Evolutionary conservation across 2,888 invertebrate genomes (phyloP).

Genomic region (Euplexia lucipara): DNA sequence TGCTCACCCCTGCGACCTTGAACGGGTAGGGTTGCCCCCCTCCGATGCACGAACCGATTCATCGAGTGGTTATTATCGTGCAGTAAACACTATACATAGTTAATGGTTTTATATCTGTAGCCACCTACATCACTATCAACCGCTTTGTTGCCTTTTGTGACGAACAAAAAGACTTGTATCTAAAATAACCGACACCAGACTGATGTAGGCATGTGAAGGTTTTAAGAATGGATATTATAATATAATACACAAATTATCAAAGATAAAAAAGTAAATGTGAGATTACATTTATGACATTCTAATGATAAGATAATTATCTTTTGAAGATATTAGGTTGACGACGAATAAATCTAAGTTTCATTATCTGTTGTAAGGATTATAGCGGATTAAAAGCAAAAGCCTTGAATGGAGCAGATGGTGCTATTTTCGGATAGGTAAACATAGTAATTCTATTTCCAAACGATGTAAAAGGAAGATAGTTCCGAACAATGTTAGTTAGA

Average conservation of each 20-base stretch:
- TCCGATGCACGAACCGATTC: constrained; percentile 68
- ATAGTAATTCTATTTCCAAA: constrained; percentile 26
- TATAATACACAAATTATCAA: constrained; percentile 29
- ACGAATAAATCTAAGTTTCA: constrained; percentile 29
- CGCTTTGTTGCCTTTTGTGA: constrained; percentile 39
- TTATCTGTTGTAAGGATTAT: constrained; percentile 13
- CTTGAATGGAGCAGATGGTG: constrained; percentile 7
- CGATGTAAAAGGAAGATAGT: constrained; percentile 11
- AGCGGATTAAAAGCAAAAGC: constrained; percentile 6
- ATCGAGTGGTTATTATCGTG: constrained; percentile 69
- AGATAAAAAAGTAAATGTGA: constrained; percentile 24
- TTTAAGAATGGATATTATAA: constrained; percentile 1
- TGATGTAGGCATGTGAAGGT: constrained; percentile 13
- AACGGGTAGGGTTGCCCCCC: constrained; percentile 80
- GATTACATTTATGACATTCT: constrained; percentile 27
- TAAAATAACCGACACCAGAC: constrained; percentile 10
- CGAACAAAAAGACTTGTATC: constrained; percentile 32
- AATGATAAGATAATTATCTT: constrained; percentile 46
- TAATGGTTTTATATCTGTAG: constrained; percentile 63
- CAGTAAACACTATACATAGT: constrained; percentile 60
- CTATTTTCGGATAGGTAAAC: constrained; percentile 1
- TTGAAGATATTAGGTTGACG: constrained; percentile 14
- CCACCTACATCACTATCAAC: constrained; percentile 50
- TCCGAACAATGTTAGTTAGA: constrained; percentile 15
- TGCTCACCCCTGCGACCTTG: constrained; percentile 84